These are phyloP conservation scores for Pelobates fuscus DNA, from an alignment of 2,113 vertebrate genomes.

Conservation along the genomic window DNA sequence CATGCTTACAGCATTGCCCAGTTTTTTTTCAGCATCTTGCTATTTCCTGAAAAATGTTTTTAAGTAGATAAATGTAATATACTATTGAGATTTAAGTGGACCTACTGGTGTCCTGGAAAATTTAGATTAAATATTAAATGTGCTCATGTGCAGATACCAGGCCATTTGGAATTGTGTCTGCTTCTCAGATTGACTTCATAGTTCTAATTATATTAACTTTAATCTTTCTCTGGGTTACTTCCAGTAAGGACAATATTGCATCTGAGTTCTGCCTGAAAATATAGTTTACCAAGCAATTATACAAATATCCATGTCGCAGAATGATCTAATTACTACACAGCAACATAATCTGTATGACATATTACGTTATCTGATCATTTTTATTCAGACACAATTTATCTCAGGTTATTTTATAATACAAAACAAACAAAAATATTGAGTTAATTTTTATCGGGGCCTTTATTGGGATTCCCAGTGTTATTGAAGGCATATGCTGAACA, in stretches of 20 bases:
- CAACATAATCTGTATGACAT: slow-evolving; percentile 27
- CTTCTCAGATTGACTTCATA: slow-evolving; percentile 34
- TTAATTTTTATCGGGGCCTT: slow-evolving; percentile 5
- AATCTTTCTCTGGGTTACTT: slow-evolving; percentile 46
- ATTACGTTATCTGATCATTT: slow-evolving; percentile 27
- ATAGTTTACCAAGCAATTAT: slow-evolving; percentile 28
- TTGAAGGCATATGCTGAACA: no score
- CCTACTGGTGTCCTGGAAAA: no score
- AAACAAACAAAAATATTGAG: not conserved
- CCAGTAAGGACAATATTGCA: slow-evolving; percentile 43
- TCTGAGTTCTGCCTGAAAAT: slow-evolving; percentile 33
- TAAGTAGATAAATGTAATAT: no score
- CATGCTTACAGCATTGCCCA: no score
- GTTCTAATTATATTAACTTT: slow-evolving; percentile 48
- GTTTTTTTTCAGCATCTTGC: no score
- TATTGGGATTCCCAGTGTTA: no score
- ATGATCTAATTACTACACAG: slow-evolving; percentile 39
- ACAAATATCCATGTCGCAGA: slow-evolving; percentile 4
- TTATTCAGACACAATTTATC: slow-evolving; percentile 8
- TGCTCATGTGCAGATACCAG: slow-evolving; percentile 27
- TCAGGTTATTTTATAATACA: not conserved
- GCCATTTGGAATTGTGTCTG: slow-evolving; percentile 43
- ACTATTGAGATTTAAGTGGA: no score
- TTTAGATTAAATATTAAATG: not conserved
- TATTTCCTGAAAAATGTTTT: no score